These are phyloP conservation scores for Platyrinchus mystaceus DNA, from an alignment of 2,797 vertebrate genomes.

Conservation along the genomic window DNA sequence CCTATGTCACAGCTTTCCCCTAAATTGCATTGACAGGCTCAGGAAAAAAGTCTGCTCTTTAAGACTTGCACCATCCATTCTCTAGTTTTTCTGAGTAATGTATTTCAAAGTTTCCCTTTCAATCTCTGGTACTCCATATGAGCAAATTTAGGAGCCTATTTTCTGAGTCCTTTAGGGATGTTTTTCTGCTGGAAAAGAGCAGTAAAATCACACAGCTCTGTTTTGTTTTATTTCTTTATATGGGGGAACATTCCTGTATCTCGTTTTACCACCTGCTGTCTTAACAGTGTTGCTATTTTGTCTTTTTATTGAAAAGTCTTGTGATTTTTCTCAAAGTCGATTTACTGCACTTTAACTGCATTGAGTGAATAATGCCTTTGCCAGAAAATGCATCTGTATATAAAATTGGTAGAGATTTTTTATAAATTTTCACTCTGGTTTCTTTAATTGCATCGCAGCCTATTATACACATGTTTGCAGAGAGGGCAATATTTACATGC, in stretches of 20 bases:
- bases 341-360: conserved; percentile 25
- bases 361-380: conserved; percentile 37
- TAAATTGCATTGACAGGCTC: neutral
- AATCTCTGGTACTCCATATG: neutral
- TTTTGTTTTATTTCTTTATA: conserved; percentile 60
- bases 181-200: conserved; percentile 26
- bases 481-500: neutral
- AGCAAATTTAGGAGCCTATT: conserved; percentile 30
- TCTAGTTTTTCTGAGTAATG: neutral
- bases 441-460: conserved; percentile 1
- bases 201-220: conserved; percentile 39
- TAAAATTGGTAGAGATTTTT: neutral
- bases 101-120: conserved; percentile 28
- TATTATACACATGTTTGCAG: neutral
- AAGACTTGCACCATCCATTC: neutral
- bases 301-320: conserved; percentile 62
- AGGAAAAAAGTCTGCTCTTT: neutral
- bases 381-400: neutral
- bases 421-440: neutral
- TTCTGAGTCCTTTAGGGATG: conserved; percentile 33
- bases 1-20: neutral
- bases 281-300: conserved; percentile 55
- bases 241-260: conserved; percentile 55
- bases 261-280: conserved; percentile 63
- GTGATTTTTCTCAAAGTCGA: conserved; percentile 46